Evolutionary conservation across 2,888 invertebrate species (phyloP).

Genomic region (Unio delphinus): DNA sequence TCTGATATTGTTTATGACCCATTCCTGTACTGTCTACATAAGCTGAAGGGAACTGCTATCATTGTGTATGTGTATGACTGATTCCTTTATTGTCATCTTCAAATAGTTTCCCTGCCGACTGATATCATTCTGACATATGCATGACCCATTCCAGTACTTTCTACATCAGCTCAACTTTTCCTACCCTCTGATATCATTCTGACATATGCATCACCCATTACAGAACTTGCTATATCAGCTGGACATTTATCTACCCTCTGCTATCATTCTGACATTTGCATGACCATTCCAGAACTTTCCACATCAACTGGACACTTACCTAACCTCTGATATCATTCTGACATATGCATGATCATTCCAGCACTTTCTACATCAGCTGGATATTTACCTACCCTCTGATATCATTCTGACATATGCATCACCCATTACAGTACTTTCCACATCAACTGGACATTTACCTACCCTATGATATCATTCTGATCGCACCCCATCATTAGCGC

Average conservation of each 20-base stretch:
- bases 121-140: neutral
- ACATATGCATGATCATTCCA: neutral
- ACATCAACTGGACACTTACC: neutral
- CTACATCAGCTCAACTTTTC: neutral
- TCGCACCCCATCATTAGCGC: no score
- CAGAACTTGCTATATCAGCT: no score
- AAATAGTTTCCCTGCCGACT: neutral
- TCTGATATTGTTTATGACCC: no score
- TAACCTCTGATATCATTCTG: neutral
- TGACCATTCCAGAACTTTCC: neutral
- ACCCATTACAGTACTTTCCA: conserved; percentile 74
- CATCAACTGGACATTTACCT: neutral
- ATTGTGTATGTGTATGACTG: conserved; percentile 78
- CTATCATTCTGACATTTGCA: neutral
- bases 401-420: conserved; percentile 77
- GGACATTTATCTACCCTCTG: no score
- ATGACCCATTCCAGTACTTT: neutral
- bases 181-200: conserved; percentile 77
- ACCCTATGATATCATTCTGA: neutral
- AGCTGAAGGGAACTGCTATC: conserved; percentile 75
- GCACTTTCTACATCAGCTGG: neutral
- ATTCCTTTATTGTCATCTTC: conserved; percentile 39
- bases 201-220: conserved; percentile 79
- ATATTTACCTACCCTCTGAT: conserved; percentile 75
- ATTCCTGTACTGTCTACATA: neutral